Conservation (phyloP, 2,797 vertebrate species). For the Zalophus californianus region DNA sequence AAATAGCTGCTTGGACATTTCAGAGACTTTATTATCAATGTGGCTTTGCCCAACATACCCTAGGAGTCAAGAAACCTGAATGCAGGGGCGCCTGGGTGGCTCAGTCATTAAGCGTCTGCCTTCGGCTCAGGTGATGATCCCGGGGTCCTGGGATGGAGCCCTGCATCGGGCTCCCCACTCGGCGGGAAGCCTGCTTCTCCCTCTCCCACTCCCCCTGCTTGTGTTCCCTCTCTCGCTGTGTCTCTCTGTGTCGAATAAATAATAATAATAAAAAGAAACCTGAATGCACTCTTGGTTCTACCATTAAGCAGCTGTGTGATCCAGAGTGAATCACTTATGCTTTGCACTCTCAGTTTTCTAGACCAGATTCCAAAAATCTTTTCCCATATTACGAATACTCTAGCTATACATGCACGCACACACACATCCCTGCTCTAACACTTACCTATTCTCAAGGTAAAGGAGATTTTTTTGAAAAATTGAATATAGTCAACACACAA, state of each 20-base stretch:
- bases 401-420: not conserved
- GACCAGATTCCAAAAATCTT: not conserved
- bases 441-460: not conserved
- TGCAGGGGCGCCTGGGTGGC: not conserved
- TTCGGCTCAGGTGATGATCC: too few species aligned
- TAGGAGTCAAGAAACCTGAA: not conserved
- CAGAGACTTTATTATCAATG: not conserved
- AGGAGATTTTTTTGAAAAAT: not conserved
- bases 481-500: not conserved
- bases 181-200: too few species aligned
- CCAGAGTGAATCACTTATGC: not conserved
- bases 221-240: too few species aligned
- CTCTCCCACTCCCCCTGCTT: too few species aligned
- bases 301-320: not conserved
- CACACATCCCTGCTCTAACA: not conserved
- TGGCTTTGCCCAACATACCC: not conserved
- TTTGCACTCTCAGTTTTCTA: slow-evolving; percentile 27
- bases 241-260: too few species aligned
- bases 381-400: not conserved
- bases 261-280: not conserved
- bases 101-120: too few species aligned
- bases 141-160: too few species aligned
- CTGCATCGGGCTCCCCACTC: too few species aligned
- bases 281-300: not conserved
- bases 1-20: slow-evolving; percentile 17